These are phyloP conservation scores for Lacerta agilis DNA, from an alignment of 2,797 vertebrate species.

Conservation along the genomic window DNA sequence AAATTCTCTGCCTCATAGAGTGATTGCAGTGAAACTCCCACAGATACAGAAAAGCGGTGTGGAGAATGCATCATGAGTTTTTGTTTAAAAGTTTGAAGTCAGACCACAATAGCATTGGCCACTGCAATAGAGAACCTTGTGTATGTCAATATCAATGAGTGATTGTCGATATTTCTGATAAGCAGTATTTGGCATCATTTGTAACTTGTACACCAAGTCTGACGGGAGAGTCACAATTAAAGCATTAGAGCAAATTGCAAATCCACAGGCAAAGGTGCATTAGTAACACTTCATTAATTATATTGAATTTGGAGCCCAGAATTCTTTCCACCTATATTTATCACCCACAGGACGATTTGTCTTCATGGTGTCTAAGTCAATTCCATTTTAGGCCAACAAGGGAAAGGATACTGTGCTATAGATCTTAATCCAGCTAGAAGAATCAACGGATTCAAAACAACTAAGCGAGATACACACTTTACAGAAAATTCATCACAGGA, in stretches of 20 bases:
- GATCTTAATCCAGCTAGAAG: slow-evolving; percentile 38
- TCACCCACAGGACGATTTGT: slow-evolving; percentile 58
- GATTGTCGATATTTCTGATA: slow-evolving; percentile 73
- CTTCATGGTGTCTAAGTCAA: slow-evolving; percentile 62
- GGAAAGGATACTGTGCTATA: slow-evolving; percentile 46
- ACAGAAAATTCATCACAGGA: slow-evolving; percentile 27
- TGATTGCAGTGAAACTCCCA: neutral
- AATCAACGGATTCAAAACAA: slow-evolving; percentile 10
- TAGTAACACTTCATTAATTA: slow-evolving; percentile 76
- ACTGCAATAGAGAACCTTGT: slow-evolving; percentile 48
- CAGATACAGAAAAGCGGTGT: neutral
- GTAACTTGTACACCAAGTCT: slow-evolving; percentile 63
- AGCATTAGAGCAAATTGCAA: slow-evolving; percentile 72
- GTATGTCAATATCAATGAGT: slow-evolving; percentile 70
- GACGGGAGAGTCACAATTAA: slow-evolving; percentile 68
- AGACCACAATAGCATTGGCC: slow-evolving; percentile 65
- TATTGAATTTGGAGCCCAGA: slow-evolving; percentile 69
- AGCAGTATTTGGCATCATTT: slow-evolving; percentile 74
- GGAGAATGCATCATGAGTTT: neutral
- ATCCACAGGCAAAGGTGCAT: slow-evolving; percentile 64
- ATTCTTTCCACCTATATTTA: slow-evolving; percentile 65
- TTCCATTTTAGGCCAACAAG: slow-evolving; percentile 58
- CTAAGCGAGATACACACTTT: slow-evolving; percentile 44
- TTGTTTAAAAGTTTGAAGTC: slow-evolving; percentile 58
- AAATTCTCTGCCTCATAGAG: neutral